Conservation (phyloP, 2,888 invertebrate genomes). For the Andrena bicolor region DNA sequence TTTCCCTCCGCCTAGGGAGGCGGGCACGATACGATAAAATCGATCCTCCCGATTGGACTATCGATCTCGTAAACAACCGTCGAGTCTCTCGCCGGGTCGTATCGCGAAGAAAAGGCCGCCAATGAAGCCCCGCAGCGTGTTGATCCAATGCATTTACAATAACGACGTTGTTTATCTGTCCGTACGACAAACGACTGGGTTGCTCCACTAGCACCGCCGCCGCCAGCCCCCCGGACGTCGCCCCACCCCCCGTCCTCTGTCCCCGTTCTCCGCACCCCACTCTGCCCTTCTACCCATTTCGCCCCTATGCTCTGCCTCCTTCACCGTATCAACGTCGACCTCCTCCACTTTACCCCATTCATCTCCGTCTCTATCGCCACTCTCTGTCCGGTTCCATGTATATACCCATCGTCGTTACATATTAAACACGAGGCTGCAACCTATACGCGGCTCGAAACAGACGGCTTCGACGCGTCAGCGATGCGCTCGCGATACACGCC, state of each 20-base stretch:
- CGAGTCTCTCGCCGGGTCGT: slow-evolving; percentile 49
- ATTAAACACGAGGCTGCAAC: slow-evolving; percentile 59
- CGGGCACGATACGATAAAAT: slow-evolving; percentile 71
- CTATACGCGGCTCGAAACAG: slow-evolving; percentile 42
- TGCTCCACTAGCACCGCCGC: slow-evolving; percentile 59
- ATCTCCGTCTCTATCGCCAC: slow-evolving; percentile 68
- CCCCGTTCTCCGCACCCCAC: slow-evolving; percentile 25
- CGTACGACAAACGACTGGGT: slow-evolving; percentile 74
- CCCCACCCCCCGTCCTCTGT: slow-evolving; percentile 18
- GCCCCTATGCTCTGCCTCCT: slow-evolving; percentile 51
- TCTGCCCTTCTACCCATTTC: slow-evolving; percentile 12
- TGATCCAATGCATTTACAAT: slow-evolving; percentile 78
- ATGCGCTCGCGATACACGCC: slow-evolving; percentile 30
- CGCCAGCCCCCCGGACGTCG: slow-evolving; percentile 30
- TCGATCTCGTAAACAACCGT: slow-evolving; percentile 73
- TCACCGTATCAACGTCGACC: slow-evolving; percentile 66
- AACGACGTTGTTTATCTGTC: slow-evolving; percentile 78
- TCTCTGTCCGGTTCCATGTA: slow-evolving; percentile 54
- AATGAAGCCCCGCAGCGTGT: slow-evolving; percentile 76
- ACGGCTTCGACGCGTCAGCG: slow-evolving; percentile 28
- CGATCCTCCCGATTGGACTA: slow-evolving; percentile 69
- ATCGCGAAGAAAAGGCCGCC: slow-evolving; percentile 75
- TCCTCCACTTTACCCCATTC: slow-evolving; percentile 69
- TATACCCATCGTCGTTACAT: slow-evolving; percentile 66
- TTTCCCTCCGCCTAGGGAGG: slow-evolving; percentile 68